These are phyloP conservation scores for Dione juno DNA, from an alignment of 2,888 invertebrate species.

Conservation along the genomic window DNA sequence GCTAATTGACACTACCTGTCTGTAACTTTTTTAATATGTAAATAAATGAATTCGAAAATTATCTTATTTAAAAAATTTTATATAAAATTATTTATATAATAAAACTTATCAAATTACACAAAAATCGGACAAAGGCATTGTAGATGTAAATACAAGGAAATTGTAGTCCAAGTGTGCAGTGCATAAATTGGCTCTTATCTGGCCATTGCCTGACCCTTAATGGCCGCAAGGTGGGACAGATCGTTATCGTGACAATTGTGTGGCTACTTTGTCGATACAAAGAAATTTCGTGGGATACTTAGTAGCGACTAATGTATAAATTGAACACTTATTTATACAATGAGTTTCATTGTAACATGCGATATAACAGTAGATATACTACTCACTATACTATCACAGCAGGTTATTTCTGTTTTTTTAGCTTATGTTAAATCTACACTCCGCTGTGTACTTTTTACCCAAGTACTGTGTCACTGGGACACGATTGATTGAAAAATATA, in stretches of 20 bases:
- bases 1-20: not conserved
- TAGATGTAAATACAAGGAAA: conserved; percentile 66
- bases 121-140: conserved; percentile 50
- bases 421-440: too few relatives aligned
- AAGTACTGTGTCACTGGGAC: not conserved
- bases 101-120: not conserved
- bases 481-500: not conserved
- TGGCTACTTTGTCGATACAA: conserved; percentile 70
- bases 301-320: conserved; percentile 26
- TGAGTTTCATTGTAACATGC: conserved; percentile 4
- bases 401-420: too few relatives aligned
- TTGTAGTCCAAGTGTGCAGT: conserved; percentile 66
- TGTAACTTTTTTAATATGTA: not conserved
- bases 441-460: too few relatives aligned
- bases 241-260: conserved; percentile 75
- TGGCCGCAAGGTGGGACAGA: conserved; percentile 78
- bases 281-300: conserved; percentile 32
- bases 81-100: not conserved
- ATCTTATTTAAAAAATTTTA: too few relatives aligned
- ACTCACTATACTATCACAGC: too few relatives aligned
- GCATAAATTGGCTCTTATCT: conserved; percentile 79
- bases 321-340: conserved; percentile 34
- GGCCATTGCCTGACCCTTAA: conserved; percentile 79
- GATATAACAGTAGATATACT: not conserved
- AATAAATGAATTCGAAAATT: not conserved